Base-by-base conservation (phyloP, 2,888 invertebrate species). In the Xanthostigma xanthostigma region DNA sequence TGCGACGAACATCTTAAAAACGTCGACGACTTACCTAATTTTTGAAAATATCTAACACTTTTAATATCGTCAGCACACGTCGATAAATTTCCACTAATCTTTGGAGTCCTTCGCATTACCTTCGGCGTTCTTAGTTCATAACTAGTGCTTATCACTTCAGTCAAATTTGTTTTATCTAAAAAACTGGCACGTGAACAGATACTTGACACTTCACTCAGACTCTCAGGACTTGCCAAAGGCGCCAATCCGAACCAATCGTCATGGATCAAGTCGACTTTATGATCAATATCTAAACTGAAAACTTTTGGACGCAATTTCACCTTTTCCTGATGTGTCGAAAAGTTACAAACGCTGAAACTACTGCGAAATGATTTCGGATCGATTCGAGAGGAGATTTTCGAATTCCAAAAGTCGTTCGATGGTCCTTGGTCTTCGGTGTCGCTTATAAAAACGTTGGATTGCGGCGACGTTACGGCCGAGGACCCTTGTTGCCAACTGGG, bases 181-280 rank as follows among this genome's bases (percentile, higher is more conserved):
- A 76, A 68, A 54, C 79, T 79, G 17, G 78, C 74, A 52, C 81
- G 72, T 27, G 85, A 84, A 56, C 80, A 79, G 48, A 84, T 76
- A 60, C 84, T 84, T 3, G 85, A 85, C n/a, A 84, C 75, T 62
- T 87, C 87, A 1, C 85, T 87, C 11, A 89, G 65, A 1, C 84
- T 85, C 63, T 89, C 88, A 0, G 88, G 87, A 46, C 86, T 85
- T 9, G 89, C 89, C 17, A 89, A 62, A 0, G 89, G 88, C 0
- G 88, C 89, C 51, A 79, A 65, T 0, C 81, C 78, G 53, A 76
- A 71, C 78, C 79, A 80, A 56, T 79, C 79, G 55, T 79, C 79
- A 55, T 75, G 74, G 41, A 75, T 68, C 33, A 76, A 60, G 55
- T 76, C 76, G 3, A 73, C 62, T 53, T 67, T 67, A 13, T 49